Evolutionary conservation across 1,140 invertebrate genomes (phyloP), one percentile per base, ranked within the genome.

Genomic region (Phocides pigmalion): DNA sequence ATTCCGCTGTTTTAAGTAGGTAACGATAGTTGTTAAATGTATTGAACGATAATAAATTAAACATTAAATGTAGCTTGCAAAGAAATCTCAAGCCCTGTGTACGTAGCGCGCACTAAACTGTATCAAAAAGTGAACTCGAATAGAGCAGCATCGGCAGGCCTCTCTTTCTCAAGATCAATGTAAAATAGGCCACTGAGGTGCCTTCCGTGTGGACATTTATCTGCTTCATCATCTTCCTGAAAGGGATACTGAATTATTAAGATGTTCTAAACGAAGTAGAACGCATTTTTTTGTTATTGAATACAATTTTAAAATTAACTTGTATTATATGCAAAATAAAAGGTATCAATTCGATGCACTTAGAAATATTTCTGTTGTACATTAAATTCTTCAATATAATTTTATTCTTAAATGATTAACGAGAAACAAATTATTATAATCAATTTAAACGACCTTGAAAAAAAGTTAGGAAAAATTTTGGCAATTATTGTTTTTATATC

Each of bases 111-210:
- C n/a, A n/a, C n/a, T n/a, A n/a, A n/a, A 56, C 20, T 44, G 39
- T 44, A 56, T 56, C 39, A 56, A 56, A 58, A 46, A 47, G 16
- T 46, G 42, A 59, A 35, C 54, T 59, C 54, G 42, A 46, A 17
- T 46, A 35, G 42, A 46, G 54, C 42, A 46, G 41, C 54, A 59
- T 46, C 41, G 54, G 44, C 54, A 59, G 41, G 54, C 42, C 42
- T 46, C 54, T 47, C 54, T 59, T 59, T 59, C 54, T 35, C 41
- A 32, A 58, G 54, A 58, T 58, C 54, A 44, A 44, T 58, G 54
- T 58, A 17, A 58, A 58, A 58, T 46, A 58, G 54, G 41, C 39
- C 41, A 58, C 22, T 11, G 11, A 58, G 54, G 39, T 17, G 41
- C 41, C 32, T 16, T 20, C 16, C 41, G 41, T 22, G 25, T 46